These are phyloP conservation scores for Xiphorhynchus erythropygius DNA, from an alignment of 2,797 vertebrate species.

Conservation along the genomic window DNA sequence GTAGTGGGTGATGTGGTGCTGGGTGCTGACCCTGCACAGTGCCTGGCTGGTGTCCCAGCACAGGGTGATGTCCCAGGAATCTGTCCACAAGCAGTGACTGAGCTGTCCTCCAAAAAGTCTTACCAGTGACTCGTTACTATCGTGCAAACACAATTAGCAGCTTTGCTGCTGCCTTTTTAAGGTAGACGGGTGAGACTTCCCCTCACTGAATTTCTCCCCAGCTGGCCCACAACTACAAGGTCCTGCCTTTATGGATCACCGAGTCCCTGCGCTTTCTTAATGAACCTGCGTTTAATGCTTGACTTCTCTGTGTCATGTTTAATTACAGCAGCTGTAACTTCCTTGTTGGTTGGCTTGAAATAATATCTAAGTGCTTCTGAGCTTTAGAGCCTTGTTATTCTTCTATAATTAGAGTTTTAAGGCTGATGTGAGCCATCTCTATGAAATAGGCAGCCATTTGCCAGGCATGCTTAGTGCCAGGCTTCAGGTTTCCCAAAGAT, in stretches of 20 bases:
- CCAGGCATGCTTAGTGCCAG: neutral
- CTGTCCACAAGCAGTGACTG: rapidly evolving
- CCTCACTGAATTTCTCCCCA: neutral
- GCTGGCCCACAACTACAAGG: constrained; percentile 32
- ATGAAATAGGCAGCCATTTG: neutral
- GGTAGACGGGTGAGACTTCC: neutral
- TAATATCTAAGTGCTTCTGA: constrained; percentile 65
- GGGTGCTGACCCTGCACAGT: neutral
- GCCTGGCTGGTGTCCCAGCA: neutral
- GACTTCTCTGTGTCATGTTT: constrained; percentile 67
- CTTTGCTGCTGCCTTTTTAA: neutral
- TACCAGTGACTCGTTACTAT: neutral
- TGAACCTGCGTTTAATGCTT: constrained; percentile 69
- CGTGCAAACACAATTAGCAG: neutral
- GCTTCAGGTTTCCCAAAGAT: neutral
- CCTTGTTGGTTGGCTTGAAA: constrained; percentile 48
- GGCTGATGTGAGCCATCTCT: constrained; percentile 29
- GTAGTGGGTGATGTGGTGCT: neutral
- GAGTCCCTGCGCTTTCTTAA: constrained; percentile 34
- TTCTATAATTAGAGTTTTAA: constrained; percentile 63
- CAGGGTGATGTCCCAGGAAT: rapidly evolving
- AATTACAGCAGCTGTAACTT: constrained; percentile 71
- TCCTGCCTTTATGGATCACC: constrained; percentile 61
- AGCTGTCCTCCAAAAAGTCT: neutral
- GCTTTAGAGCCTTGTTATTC: constrained; percentile 63